Evolutionary conservation across 2,797 vertebrate species (phyloP).

Genomic region (Psittacula echo): DNA sequence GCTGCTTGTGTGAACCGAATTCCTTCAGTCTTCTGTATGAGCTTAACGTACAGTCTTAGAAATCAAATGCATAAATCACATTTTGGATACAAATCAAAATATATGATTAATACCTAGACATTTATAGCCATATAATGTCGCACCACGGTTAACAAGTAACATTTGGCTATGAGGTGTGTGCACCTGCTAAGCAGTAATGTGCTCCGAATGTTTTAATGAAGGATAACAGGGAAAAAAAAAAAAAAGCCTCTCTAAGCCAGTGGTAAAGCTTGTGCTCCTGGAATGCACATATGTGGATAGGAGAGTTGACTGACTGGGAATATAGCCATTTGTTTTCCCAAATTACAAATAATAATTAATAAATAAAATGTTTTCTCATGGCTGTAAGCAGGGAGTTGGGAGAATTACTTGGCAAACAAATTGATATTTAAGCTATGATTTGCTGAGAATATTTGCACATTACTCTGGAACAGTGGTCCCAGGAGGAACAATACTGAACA

Average conservation of each 20-base stretch:
- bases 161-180: constrained; percentile 34
- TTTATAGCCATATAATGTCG: constrained; percentile 43
- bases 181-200: constrained; percentile 56
- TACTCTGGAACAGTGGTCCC: constrained; percentile 7
- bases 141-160: constrained; percentile 40
- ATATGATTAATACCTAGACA: constrained; percentile 53
- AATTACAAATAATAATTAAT: constrained; percentile 69
- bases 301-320: constrained; percentile 33
- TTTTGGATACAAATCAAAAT: constrained; percentile 59
- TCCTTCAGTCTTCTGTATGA: not conserved
- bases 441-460: constrained; percentile 24
- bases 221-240: constrained; percentile 36
- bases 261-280: constrained; percentile 5
- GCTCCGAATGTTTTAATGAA: constrained; percentile 55
- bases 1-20: not conserved
- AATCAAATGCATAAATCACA: constrained; percentile 16
- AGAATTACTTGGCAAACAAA: constrained; percentile 46
- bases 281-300: constrained; percentile 14
- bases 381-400: not conserved
- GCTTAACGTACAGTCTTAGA: constrained; percentile 18
- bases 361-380: constrained; percentile 59
- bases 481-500: not conserved
- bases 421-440: constrained; percentile 51
- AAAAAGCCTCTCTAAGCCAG: not conserved
- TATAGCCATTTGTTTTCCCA: constrained; percentile 51